Conservation (phyloP, 2,888 invertebrate genomes). For the Uropetala carovei region DNA sequence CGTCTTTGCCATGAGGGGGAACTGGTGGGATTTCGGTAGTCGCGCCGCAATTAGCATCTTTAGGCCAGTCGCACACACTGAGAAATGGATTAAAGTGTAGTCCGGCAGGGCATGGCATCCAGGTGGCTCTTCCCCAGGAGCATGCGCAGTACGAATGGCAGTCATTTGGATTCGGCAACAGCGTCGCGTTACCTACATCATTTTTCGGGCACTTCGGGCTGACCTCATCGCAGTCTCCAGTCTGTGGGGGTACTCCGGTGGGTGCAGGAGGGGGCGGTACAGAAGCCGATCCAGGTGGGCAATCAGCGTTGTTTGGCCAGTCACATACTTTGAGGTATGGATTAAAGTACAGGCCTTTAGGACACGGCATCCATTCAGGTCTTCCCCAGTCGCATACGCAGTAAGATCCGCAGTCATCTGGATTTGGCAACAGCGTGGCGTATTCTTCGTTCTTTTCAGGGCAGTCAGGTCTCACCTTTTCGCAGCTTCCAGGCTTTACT, state of each 20-base stretch:
- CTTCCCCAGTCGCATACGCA: conserved; percentile 65
- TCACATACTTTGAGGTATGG: conserved; percentile 65
- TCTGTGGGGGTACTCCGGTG: background rate
- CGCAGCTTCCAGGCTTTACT: background rate
- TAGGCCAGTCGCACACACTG: conserved; percentile 57
- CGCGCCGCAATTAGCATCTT: background rate
- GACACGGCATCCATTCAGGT: conserved; percentile 33
- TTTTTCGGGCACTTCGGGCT: background rate
- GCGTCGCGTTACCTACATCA: conserved; percentile 10
- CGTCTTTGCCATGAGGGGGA: no score
- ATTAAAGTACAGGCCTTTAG: conserved; percentile 66
- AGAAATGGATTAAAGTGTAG: conserved; percentile 64
- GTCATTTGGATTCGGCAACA: conserved; percentile 8
- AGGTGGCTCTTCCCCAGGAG: conserved; percentile 10
- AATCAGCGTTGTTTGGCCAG: conserved; percentile 50
- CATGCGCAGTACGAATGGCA: conserved; percentile 45
- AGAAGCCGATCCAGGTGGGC: background rate
- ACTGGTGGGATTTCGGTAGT: background rate
- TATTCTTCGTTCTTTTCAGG: conserved; percentile 43
- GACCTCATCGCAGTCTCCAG: background rate
- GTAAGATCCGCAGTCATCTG: conserved; percentile 65
- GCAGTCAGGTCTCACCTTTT: conserved; percentile 9
- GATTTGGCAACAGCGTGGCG: conserved; percentile 63
- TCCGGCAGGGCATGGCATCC: conserved; percentile 48
- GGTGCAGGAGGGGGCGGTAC: background rate